A percentile compares a stretch with the other conserved stretches of the same genome.
Conservation (phyloP, 2,888 invertebrate genomes). For the Andrena dorsata region DNA sequence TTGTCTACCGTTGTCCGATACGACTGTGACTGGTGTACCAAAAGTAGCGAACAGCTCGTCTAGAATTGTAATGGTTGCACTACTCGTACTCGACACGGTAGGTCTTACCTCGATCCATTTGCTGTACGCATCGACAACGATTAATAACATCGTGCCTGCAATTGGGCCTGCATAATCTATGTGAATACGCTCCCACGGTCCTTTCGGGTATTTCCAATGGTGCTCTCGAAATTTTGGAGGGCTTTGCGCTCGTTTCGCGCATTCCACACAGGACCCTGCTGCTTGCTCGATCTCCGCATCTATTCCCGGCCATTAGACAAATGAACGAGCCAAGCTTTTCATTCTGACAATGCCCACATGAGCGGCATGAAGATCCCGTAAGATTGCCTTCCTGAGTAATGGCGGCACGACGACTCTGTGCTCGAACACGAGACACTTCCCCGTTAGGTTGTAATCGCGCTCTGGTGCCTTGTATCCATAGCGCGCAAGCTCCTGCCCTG, state of each 20-base stretch:
- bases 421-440: background rate
- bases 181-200: background rate
- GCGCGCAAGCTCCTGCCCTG: background rate
- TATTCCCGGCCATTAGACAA: background rate
- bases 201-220: conserved; percentile 18
- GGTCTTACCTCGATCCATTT: conserved; percentile 48
- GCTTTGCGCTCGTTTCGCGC: background rate
- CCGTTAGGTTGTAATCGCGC: background rate
- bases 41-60: conserved; percentile 11
- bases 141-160: conserved; percentile 39
- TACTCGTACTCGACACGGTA: background rate
- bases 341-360: background rate
- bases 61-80: conserved; percentile 18
- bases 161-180: conserved; percentile 17
- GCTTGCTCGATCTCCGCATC: background rate
- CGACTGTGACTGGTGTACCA: conserved; percentile 22
- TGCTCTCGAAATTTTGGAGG: background rate
- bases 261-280: background rate
- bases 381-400: background rate
- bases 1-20: conserved; percentile 38
- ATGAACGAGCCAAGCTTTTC: background rate
- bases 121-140: conserved; percentile 38
- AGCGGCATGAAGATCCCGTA: background rate
- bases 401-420: background rate
- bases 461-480: background rate